Evolutionary conservation across 2,888 invertebrate species (phyloP), one percentile per base, ranked within the genome.

Genomic region (Parapristionchus giblindavisi): DNA sequence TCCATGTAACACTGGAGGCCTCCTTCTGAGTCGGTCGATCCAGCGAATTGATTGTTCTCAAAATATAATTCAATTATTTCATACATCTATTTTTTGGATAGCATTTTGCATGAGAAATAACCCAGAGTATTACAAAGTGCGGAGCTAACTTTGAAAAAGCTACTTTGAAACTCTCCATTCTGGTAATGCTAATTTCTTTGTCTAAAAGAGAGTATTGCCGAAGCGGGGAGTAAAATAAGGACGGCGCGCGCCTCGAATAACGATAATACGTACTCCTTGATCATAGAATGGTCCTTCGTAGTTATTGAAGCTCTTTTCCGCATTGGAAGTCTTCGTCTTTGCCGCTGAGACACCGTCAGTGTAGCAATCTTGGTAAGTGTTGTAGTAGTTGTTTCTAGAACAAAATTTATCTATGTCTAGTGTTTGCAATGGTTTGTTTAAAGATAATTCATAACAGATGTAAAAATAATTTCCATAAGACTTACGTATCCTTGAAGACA

Each of bases 301-400:
- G 71, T 71, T 78, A 54, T 76, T 72, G 76, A 77, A 80, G 54
- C 77, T 11, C n/a, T 65, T 40, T 32, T 60, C n/a, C 24, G 27
- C 56, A 27, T n/a, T 56, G 29, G 8, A 29, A 4, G 63, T 36
- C 21, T 6, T 24, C 17, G 14, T 29, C 52, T 68, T 68, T 3
- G 5, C 40, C 1, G 14, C 68, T 3, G 2, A 4, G 5, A 1
- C 68, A 1, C 65, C 54, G 14, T 58, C 48, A 5, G 27, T 48
- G 60, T 84, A 83, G 75, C 83, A 83, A 38, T 83, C 83, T 32
- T 77, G 74, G 72, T 79, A 82, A 0, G 82, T 83, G 76, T 83
- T 83, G 79, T 83, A 83, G 17, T 82, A 82, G 63, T 82, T 80
- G 68, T 83, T 81, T 58, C 82, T 82, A 63, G 3, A 66, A 24